Base-by-base conservation (phyloP, 2,797 vertebrate species). In the Megalops cyprinoides region DNA sequence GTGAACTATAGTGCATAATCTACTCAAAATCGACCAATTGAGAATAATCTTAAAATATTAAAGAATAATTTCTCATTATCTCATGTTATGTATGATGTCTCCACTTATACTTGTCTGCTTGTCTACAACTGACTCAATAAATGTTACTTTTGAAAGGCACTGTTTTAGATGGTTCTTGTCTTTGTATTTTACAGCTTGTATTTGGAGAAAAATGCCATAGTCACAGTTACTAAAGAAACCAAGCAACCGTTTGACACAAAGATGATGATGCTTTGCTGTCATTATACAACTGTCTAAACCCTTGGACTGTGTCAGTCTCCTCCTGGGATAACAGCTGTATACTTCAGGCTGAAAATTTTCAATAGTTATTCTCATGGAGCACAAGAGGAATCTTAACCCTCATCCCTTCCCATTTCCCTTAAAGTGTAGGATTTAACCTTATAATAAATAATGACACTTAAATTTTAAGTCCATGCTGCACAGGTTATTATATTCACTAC, bases 201-300 rank as follows among this genome's bases (percentile, higher is more conserved):
- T n/a, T n/a, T n/a, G n/a, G n/a, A n/a, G n/a, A n/a, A n/a, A n/a
- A n/a, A n/a, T n/a, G n/a, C n/a, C n/a, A n/a, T n/a, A n/a, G n/a
- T n/a, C n/a, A n/a, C n/a, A n/a, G n/a, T n/a, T n/a, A n/a, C n/a
- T n/a, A n/a, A n/a, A n/a, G n/a, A n/a, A n/a, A n/a, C n/a, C n/a
- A n/a, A n/a, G n/a, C n/a, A n/a, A n/a, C n/a, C n/a, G 14, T 76
- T 76, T 87, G 83, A 86, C 85, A 86, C 62, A 46, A 58, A 80
- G 84, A 87, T 82, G 83, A 85, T 84, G 62, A 82, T 79, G 56
- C 79, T 80, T 84, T 65, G 65, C 76, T 77, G 75, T 81, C 89
- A 76, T 87, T 75, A 73, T 81, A 46, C 18, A 48, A 20, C 78
- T 84, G 79, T 85, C 79, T 51, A 78, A 82, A 82, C 84, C 81